Conservation (phyloP, 2,888 invertebrate genomes). For the Acrobasis consociella region DNA sequence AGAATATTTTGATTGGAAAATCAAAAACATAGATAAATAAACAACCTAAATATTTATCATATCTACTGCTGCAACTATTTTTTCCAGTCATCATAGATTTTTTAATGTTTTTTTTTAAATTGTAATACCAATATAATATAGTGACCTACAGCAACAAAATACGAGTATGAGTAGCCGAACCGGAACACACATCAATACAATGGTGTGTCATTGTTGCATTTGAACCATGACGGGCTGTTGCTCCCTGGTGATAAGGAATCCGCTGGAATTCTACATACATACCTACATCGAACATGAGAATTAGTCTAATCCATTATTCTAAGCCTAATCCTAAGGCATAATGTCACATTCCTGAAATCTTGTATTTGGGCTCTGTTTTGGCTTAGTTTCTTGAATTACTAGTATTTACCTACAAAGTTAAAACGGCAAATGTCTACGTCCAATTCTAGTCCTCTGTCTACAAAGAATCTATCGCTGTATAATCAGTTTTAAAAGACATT, state of each 20-base stretch:
- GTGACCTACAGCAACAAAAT: constrained; percentile 4
- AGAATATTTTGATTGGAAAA: no score
- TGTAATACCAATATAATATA: background rate
- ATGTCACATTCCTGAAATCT: background rate
- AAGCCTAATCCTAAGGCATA: background rate
- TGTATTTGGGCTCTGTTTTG: background rate
- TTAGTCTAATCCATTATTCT: constrained; percentile 3
- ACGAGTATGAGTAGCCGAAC: constrained; percentile 32
- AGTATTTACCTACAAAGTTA: no score
- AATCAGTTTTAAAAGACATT: no score
- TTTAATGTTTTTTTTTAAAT: no score
- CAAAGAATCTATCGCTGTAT: no score
- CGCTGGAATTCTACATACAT: constrained; percentile 13
- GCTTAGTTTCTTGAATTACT: background rate
- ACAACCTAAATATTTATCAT: no score
- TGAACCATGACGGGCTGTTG: constrained; percentile 59
- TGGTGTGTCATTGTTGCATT: constrained; percentile 59
- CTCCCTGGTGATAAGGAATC: constrained; percentile 38
- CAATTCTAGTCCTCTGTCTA: background rate
- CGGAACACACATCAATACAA: constrained; percentile 41
- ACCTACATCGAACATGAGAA: constrained; percentile 8
- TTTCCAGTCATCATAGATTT: no score
- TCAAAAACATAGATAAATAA: no score
- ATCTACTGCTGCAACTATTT: no score
- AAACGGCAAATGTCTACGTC: background rate